Conservation (phyloP, 2,797 vertebrate genomes). For the Schizopygopsis malacanthus region DNA sequence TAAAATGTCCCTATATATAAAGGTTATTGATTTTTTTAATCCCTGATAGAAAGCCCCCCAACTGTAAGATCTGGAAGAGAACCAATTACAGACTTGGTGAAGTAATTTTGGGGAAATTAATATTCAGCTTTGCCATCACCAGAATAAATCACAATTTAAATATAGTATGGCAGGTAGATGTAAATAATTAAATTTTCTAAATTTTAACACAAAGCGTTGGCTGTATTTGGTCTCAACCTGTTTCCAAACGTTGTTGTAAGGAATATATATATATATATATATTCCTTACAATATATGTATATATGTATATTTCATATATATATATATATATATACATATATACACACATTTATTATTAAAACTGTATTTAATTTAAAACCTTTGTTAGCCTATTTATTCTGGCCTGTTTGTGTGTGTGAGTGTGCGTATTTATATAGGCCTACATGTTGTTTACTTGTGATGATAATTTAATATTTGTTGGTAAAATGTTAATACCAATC, state of each 20-base stretch:
- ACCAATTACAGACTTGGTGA: no score
- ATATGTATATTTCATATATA: no score
- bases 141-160: neutral
- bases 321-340: no score
- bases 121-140: neutral
- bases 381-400: neutral
- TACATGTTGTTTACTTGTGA: neutral
- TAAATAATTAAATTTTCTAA: neutral
- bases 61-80: no score
- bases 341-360: no score
- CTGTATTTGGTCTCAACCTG: neutral
- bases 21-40: no score
- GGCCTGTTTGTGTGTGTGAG: neutral
- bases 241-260: neutral
- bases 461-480: neutral
- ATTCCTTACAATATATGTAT: no score
- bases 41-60: no score
- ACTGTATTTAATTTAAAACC: neutral
- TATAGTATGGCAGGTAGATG: neutral
- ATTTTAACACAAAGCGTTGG: neutral
- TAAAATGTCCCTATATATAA: no score
- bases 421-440: neutral
- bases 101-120: no score
- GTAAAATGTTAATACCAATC: neutral
- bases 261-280: no score